Conservation (phyloP, 2,797 vertebrate genomes). For the Enteromius anoplus region DNA sequence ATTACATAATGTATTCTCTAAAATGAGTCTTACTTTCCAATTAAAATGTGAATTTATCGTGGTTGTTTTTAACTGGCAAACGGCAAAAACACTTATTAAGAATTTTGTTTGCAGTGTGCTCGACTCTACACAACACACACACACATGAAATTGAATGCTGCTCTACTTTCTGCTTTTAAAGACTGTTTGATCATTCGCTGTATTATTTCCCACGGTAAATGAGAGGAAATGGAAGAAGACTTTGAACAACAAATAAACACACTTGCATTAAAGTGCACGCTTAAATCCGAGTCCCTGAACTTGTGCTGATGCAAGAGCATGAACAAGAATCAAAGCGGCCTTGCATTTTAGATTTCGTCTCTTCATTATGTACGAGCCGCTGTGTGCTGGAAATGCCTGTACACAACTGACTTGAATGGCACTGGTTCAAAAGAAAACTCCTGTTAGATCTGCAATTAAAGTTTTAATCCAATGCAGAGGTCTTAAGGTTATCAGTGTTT, state of each 20-base stretch:
- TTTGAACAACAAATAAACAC: constrained; percentile 32
- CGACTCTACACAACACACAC: not conserved
- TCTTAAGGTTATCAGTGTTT: constrained; percentile 30
- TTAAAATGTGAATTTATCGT: not conserved
- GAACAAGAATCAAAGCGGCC: constrained; percentile 5
- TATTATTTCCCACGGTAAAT: constrained; percentile 18
- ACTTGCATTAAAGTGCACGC: constrained; percentile 5
- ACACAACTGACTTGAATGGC: not conserved
- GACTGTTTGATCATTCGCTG: constrained; percentile 12
- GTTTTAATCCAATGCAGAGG: constrained; percentile 28
- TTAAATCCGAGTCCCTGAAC: constrained; percentile 24
- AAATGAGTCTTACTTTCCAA: not conserved
- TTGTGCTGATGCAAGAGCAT: constrained; percentile 15
- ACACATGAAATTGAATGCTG: not conserved
- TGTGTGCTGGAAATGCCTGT: not conserved
- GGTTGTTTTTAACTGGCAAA: not conserved
- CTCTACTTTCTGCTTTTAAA: constrained; percentile 31
- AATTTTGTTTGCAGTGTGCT: not conserved
- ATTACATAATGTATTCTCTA: not conserved
- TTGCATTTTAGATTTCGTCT: not conserved
- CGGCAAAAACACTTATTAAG: not conserved
- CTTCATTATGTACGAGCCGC: not conserved
- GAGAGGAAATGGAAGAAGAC: constrained; percentile 10
- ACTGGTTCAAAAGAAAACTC: not conserved
- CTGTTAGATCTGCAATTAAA: not conserved